Evolutionary conservation across 2,888 invertebrate species (phyloP), one percentile per base, ranked within the genome.

Genomic region (Drosophila pseudotalamancana): DNA sequence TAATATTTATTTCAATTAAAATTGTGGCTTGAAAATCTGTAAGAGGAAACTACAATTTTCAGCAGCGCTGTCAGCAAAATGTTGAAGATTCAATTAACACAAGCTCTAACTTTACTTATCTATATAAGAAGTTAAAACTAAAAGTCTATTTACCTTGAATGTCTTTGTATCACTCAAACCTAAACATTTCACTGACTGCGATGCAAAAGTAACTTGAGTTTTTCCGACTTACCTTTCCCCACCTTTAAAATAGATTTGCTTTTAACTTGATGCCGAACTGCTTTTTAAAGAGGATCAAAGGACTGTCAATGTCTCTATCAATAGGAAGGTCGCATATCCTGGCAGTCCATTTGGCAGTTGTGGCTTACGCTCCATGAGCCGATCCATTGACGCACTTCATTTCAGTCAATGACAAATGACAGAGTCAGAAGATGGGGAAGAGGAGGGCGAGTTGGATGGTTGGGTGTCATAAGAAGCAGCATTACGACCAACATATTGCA

Each of bases 401-500:
- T 72, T 63, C 57, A 62, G 54, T 45, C 72, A 71, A 71, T 76
- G 73, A 76, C 66, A 68, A 73, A 68, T 59, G 76, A 68, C 76
- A 71, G 12, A 14, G 6, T 16, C 16, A 5, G 16, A 6, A 1
- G 9, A 9, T 9, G 12, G 12, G 5, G 14, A 4, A 6, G 18
- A 12, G n/a, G 19, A 2, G 25, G 1, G 27, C 5, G 18, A 21
- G 6, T 32, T 1, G 23, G 5, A 5, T 2, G 5, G n/a, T 3
- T 16, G 40, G 31, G 37, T 27, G 55, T 63, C 66, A 72, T 67
- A 73, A 66, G 61, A 49, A 57, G 46, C 56, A 37, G 59, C 68
- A 82, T 82, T 77, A 79, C 57, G 60, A 63, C 39, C 65, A 66
- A 74, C 79, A 74, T 76, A 68, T 62, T 60, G 50, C 54, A 53